Percentiles rank a stretch among this genome's conserved stretches.
These are phyloP conservation scores for Blastomussa wellsi DNA, from an alignment of 92 coral and sea anemone species.

Conservation along the genomic window DNA sequence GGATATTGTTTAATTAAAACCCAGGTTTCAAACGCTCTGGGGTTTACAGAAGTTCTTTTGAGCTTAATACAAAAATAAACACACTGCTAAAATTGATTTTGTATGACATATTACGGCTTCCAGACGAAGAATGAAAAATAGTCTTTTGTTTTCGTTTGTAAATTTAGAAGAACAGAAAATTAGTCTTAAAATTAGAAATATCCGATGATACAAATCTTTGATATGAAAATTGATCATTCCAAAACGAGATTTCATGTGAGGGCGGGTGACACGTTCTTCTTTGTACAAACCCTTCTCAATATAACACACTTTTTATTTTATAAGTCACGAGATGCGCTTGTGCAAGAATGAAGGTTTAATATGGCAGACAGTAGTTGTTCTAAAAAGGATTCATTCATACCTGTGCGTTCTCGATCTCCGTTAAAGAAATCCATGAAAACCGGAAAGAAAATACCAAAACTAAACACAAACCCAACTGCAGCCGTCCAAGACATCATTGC, in stretches of 20 bases:
- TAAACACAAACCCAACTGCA: conserved; percentile 9
- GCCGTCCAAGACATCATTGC: conserved; percentile 21
- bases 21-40: not conserved
- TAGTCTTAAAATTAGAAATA: no score
- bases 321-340: not conserved
- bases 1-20: conserved; percentile 12
- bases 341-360: no score
- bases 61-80: not conserved
- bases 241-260: not conserved
- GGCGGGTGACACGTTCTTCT: no score
- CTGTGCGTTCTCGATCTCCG: conserved; percentile 35
- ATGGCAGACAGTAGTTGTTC: no score
- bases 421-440: conserved; percentile 22
- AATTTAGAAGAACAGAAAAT: not conserved
- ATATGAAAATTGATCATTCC: not conserved
- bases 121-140: not conserved
- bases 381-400: conserved; percentile 1
- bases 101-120: not conserved
- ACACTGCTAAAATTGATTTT: not conserved
- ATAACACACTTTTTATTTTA: no score
- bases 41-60: not conserved
- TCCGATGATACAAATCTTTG: no score
- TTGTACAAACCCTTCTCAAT: not conserved
- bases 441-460: conserved; percentile 26
- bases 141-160: not conserved